Evolutionary conservation across 2,888 invertebrate species (phyloP), one percentile per base, ranked within the genome.

Genomic region (Ischnura elegans): DNA sequence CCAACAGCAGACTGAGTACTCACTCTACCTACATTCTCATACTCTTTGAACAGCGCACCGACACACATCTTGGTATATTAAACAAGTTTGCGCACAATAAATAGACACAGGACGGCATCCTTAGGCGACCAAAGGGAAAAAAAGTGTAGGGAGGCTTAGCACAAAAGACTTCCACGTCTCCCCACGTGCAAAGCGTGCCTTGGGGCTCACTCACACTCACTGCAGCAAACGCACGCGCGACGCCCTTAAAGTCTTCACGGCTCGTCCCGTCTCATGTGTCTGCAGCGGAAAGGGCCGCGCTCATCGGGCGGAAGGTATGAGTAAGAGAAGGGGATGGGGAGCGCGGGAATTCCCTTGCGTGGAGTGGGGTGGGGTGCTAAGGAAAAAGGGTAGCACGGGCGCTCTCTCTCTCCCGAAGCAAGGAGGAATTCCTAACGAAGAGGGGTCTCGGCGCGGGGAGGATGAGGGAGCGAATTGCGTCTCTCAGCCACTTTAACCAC

Each of bases 391-490:
- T 25, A 61, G 61, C n/a, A n/a, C n/a, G 61, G 61, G 61, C n/a
- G 61, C n/a, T 0, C n/a, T n/a, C 61, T n/a, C 61, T n/a, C 61
- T 21, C 61, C 10, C 61, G n/a, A 61, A 61, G 61, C 61, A 36
- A 76, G 76, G 76, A 76, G 76, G 76, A 76, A 76, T 76, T 76
- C 76, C 76, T 76, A 76, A 76, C 76, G 76, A 76, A 76, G 76
- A 76, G 76, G 76, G 76, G n/a, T n/a, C n/a, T n/a, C n/a, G n/a
- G n/a, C n/a, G n/a, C n/a, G n/a, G n/a, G n/a, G n/a, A n/a, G n/a
- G n/a, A n/a, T n/a, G n/a, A n/a, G 6, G 76, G 76, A 13, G 29
- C 13, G 76, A 76, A 76, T 36, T 36, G 76, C 76, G 76, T 76
- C 76, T 76, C 76, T 29, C 76, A 76, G 76, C 76, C 76, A 76